Evolutionary conservation across 2,797 vertebrate species (phyloP).

Genomic region (Manis pentadactyla): DNA sequence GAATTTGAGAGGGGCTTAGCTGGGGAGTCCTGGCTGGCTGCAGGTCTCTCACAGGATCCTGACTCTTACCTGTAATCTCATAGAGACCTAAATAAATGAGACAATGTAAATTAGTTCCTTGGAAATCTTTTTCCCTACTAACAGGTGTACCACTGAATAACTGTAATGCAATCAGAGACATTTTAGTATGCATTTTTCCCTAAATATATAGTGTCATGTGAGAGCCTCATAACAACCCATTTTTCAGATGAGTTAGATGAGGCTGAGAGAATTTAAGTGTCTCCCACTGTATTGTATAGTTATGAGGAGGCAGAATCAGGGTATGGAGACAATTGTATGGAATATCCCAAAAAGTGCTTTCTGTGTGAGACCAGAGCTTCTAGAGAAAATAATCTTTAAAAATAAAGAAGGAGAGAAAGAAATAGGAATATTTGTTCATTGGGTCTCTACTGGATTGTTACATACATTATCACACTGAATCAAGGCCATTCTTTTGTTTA

Average conservation of each 20-base stretch:
- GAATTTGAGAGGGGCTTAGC: not conserved
- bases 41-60: not conserved
- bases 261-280: not conserved
- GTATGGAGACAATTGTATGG: not conserved
- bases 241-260: conserved; percentile 39
- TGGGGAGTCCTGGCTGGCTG: not conserved
- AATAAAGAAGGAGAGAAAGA: not conserved
- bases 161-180: not conserved
- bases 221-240: not conserved
- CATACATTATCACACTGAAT: not conserved
- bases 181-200: not conserved
- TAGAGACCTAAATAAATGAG: not conserved
- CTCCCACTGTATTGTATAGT: not conserved
- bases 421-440: conserved; percentile 17
- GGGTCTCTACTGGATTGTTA: not conserved
- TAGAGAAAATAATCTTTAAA: conserved; percentile 29
- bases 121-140: not conserved
- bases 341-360: not conserved
- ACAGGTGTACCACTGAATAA: not conserved
- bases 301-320: not conserved
- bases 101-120: not conserved
- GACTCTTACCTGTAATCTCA: not conserved
- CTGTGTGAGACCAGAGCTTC: not conserved
- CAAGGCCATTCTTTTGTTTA: not conserved
- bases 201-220: not conserved